Evolutionary conservation across 2,888 invertebrate genomes (phyloP).

Genomic region (Tridacna crocea): DNA sequence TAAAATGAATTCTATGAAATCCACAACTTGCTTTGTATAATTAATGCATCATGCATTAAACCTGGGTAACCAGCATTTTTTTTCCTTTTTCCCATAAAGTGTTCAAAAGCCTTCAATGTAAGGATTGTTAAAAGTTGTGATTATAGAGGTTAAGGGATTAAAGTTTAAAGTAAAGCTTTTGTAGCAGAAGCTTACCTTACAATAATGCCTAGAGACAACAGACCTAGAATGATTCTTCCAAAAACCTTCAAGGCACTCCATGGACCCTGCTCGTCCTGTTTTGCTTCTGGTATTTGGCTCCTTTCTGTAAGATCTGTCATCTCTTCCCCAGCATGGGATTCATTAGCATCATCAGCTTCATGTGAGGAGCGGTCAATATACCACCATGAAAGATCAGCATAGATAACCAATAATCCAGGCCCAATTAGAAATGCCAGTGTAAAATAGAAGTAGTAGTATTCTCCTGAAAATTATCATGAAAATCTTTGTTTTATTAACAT

Average conservation of each 20-base stretch:
- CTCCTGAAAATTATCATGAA: background rate
- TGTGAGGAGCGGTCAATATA: background rate
- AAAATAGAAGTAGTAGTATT: background rate
- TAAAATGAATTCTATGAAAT: too few relatives aligned
- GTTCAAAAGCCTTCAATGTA: too few relatives aligned
- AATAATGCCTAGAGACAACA: background rate
- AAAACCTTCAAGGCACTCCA: background rate
- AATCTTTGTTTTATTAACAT: too few relatives aligned
- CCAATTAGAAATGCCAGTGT: background rate
- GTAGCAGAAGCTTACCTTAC: constrained; percentile 6
- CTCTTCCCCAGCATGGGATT: background rate
- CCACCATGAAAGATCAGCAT: background rate
- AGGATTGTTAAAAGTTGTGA: too few relatives aligned
- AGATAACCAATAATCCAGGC: background rate
- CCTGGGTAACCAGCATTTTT: too few relatives aligned
- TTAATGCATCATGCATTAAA: too few relatives aligned
- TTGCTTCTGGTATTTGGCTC: background rate
- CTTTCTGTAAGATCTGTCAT: background rate
- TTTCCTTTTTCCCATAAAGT: too few relatives aligned
- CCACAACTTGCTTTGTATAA: too few relatives aligned
- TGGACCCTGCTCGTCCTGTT: background rate
- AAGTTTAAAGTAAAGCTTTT: background rate
- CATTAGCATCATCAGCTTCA: background rate
- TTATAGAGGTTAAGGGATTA: too few relatives aligned
- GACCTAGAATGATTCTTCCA: background rate